Conservation (phyloP, 2,888 invertebrate species). For the Hoplodrina blanda region DNA sequence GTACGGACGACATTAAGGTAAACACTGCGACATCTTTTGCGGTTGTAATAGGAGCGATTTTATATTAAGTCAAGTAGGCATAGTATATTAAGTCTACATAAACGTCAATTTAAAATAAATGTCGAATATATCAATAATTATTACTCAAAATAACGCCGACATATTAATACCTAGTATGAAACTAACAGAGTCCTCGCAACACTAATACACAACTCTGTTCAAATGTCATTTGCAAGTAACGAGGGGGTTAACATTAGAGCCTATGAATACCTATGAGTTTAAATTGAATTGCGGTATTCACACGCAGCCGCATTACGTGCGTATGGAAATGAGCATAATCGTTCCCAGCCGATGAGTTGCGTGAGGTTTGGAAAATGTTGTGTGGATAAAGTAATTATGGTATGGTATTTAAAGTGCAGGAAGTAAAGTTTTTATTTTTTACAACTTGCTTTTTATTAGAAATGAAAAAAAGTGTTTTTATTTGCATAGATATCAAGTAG, state of each 20-base stretch:
- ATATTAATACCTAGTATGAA: background rate
- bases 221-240: conserved; percentile 42
- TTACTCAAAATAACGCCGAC: background rate
- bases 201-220: conserved; percentile 15
- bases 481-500: background rate
- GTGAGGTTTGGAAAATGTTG: conserved; percentile 20
- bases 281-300: conserved; percentile 38
- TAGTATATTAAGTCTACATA: no score
- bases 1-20: no score
- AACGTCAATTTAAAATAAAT: no score
- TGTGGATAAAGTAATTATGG: background rate
- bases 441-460: background rate
- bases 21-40: no score
- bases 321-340: conserved; percentile 39
- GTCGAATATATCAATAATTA: no score
- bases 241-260: conserved; percentile 31
- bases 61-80: no score
- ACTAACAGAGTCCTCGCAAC: background rate
- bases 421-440: conserved; percentile 1
- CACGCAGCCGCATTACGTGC: conserved; percentile 7
- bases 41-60: no score
- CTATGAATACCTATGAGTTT: conserved; percentile 31
- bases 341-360: background rate
- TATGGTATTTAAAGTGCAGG: background rate
- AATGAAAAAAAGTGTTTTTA: no score